Evolutionary conservation across 2,888 invertebrate species (phyloP).

Genomic region (Achlya flavicornis): DNA sequence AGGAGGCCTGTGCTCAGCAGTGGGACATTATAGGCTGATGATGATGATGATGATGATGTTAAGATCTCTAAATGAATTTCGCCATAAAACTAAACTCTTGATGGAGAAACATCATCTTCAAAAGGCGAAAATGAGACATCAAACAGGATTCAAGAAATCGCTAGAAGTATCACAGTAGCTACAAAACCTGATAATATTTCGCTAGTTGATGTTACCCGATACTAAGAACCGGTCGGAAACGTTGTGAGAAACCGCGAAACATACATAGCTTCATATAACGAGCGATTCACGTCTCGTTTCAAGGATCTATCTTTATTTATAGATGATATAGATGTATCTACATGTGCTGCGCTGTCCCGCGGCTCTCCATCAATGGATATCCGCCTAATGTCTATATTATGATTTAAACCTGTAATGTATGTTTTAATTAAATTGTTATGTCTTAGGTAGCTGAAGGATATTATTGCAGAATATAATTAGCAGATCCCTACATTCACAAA

Average conservation of each 20-base stretch:
- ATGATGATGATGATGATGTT: no score
- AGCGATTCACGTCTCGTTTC: constrained; percentile 17
- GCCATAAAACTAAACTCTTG: no score
- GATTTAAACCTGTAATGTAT: background rate
- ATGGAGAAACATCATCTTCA: no score
- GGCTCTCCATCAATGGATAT: constrained; percentile 7
- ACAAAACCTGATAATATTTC: constrained; percentile 2
- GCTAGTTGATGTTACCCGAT: constrained; percentile 10
- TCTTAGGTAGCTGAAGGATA: background rate
- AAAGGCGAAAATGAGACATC: background rate
- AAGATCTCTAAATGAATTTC: no score
- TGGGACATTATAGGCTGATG: no score
- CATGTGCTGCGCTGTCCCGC: background rate
- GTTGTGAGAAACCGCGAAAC: constrained; percentile 9
- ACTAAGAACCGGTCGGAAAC: constrained; percentile 10
- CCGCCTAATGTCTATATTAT: constrained; percentile 2
- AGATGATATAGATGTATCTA: constrained; percentile 2
- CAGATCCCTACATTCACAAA: no score
- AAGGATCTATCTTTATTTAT: constrained; percentile 19
- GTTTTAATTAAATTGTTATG: background rate
- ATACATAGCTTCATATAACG: constrained; percentile 5
- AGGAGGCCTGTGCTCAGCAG: no score
- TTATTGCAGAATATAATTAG: background rate
- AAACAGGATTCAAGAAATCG: background rate
- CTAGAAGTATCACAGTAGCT: background rate